Base-by-base conservation (phyloP, 2,888 invertebrate genomes). In the Aproaerema taeniolella region DNA sequence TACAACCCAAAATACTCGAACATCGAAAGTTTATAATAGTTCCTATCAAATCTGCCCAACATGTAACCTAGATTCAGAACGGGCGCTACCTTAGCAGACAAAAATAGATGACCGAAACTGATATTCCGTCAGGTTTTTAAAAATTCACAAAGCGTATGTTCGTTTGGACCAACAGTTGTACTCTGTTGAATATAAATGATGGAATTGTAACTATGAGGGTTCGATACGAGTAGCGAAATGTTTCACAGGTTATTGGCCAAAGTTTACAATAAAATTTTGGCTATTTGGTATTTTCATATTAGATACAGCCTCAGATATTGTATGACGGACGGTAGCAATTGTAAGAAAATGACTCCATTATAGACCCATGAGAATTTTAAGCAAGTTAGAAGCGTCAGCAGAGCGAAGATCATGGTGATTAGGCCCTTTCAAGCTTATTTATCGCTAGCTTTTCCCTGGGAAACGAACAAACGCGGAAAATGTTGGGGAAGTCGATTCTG, bases 111-210 rank as follows among this genome's bases (percentile, higher is more conserved):
- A 36, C 46, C 42, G 37, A 41, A 26, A 16, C 7, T 15, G 15
- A 11, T 14, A 28, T 58, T 60, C 36, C 52, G 53, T 43, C 50
- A 49, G 43, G 48, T 50, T 60, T 62, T 60, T n/a, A n/a, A 55
- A 61, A 63, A 67, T 66, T 62, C 56, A 61, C 49, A 46, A 55
- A 47, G 46, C 45, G 50, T 52, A 52, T 55, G 55, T 53, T 55
- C 53, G 47, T 42, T n/a, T 38, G 45, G 24, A 41, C 52, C 53
- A 53, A 60, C 53, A 54, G 49, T 49, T 12, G 20, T 33, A n/a
- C 24, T 16, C 39, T 33, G 35, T 38, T 35, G 33, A 44, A 42
- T 25, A 31, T 16, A 33, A 33, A 24, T 13, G 24, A 12, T 20
- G 20, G 7, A 20, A 7, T 20, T 20, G 5, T 6, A 20, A 20